These are phyloP conservation scores for Cygnus olor DNA, from an alignment of 2,797 vertebrate genomes.

Conservation along the genomic window DNA sequence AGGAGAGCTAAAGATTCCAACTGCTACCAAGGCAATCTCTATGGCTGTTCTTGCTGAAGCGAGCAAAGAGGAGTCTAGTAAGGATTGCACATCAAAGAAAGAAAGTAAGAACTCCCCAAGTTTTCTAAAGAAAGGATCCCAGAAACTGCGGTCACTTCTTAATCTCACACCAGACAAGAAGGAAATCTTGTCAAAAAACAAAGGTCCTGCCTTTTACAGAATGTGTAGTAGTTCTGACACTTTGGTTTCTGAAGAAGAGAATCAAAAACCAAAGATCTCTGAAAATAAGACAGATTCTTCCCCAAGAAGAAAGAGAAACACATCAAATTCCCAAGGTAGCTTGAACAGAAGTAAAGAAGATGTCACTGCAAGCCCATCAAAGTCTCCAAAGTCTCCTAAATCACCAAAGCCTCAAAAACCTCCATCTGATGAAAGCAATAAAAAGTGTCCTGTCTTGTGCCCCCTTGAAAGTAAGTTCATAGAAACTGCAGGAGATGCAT, in stretches of 20 bases:
- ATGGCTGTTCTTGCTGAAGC: slow-evolving; percentile 79
- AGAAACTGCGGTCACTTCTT: slow-evolving; percentile 88
- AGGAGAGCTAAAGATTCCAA: slow-evolving; percentile 73
- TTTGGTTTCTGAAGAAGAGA: slow-evolving; percentile 82
- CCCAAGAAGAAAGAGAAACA: slow-evolving; percentile 75
- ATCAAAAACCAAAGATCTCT: slow-evolving; percentile 70
- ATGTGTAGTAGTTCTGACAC: slow-evolving; percentile 89
- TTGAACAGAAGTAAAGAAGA: slow-evolving; percentile 80
- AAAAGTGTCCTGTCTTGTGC: slow-evolving; percentile 56
- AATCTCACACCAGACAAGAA: slow-evolving; percentile 89
- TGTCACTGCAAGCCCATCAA: slow-evolving; percentile 42
- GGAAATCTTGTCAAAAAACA: slow-evolving; percentile 79
- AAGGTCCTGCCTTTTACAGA: slow-evolving; percentile 79
- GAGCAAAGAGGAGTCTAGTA: slow-evolving; percentile 75
- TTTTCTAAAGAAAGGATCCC: slow-evolving; percentile 87
- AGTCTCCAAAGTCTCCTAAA: slow-evolving; percentile 54
- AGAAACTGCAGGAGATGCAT: slow-evolving; percentile 78
- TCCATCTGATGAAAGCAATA: slow-evolving; percentile 66
- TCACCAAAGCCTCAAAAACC: slow-evolving; percentile 57
- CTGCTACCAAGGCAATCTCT: slow-evolving; percentile 83
- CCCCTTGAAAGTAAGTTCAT: slow-evolving; percentile 69
- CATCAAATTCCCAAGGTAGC: slow-evolving; percentile 77
- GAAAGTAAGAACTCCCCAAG: slow-evolving; percentile 79
- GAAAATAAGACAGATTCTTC: slow-evolving; percentile 64
- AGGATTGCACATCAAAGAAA: slow-evolving; percentile 70